Base-by-base conservation (phyloP, 2,797 vertebrate species). In the Macropodus opercularis region DNA sequence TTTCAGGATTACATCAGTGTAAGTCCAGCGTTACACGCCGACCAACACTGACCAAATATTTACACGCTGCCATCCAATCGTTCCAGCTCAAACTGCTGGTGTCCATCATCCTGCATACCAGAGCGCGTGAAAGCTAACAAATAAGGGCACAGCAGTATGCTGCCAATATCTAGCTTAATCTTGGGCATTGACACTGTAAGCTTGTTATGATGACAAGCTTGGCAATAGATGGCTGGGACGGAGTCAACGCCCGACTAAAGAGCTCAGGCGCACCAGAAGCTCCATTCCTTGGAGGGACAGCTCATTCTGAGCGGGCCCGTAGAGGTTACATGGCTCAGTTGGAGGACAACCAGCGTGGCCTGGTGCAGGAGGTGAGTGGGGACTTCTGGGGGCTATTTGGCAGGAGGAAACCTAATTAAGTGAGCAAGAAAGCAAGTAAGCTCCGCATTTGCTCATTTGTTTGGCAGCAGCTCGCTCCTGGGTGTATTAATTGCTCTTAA, bases 191-290 rank as follows among this genome's bases (percentile, higher is more conserved):
- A 75, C 66, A 72, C 42, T 72, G 52, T 67, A 86, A 84, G 79
- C 82, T 81, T 72, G 81, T 80, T 76, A 75, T 69, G 62, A 79
- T 81, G 75, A 76, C 75, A 80, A 71, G 75, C 73, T 81, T 83
- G 78, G 81, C 82, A 73, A 52, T 46, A 61, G 65, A 51, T 34
- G 49, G 69, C 62, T 14, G 47, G 70, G 67, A 55, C 49, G 77
- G 75, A 79, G 79, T 83, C 60, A 79, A 79, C 75, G 76, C 68
- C 48, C 36, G 65, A 68, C 77, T 84, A 71, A 72, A 87, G 62
- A 72, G 77, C 79, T 73, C 76, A 72, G 46, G 50, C 71, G 56
- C 59, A 75, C n/a, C 68, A 77, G 63, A 69, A 69, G 70, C 75
- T 77, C 22, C 0, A 3, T 43, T 74, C 42, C 63, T 77, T 31